phyloP scores from a whole-genome alignment of 2,113 vertebrate genomes.

The Gavialis gangeticus region DNA sequence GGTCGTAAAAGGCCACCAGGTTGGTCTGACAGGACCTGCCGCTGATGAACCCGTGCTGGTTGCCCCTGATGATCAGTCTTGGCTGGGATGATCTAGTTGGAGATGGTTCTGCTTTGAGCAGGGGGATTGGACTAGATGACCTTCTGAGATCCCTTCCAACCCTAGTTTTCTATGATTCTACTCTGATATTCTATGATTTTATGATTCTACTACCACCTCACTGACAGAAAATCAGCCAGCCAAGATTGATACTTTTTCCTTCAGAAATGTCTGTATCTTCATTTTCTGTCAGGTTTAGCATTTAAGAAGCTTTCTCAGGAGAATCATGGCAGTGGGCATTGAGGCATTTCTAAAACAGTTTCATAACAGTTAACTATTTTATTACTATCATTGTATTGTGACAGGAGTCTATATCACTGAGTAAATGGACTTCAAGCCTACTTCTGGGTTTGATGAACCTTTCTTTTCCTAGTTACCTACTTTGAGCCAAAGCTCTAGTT shows the following conservation, averaged over 20 bases:
- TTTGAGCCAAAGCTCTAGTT: not conserved
- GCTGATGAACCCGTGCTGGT: no score
- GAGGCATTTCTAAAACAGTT: not conserved
- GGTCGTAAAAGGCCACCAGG: no score
- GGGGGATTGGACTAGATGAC: no score
- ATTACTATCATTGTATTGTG: not conserved
- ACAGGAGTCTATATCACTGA: not conserved
- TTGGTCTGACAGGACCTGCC: no score
- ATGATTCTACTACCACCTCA: no score
- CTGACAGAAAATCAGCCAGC: not conserved
- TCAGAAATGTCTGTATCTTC: not conserved
- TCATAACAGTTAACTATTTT: not conserved
- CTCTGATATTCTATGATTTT: no score
- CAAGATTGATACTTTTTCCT: not conserved
- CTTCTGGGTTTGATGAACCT: not conserved
- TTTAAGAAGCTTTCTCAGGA: not conserved
- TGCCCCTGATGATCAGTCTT: no score
- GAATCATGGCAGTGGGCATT: not conserved
- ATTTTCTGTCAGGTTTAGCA: not conserved
- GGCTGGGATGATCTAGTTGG: no score
- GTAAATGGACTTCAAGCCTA: not conserved
- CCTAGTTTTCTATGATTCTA: no score
- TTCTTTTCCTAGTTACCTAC: not conserved
- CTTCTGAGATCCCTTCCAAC: no score
- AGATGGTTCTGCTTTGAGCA: no score